These are phyloP conservation scores for Paragorgia papillata DNA, from an alignment of 92 coral and sea anemone genomes.

Conservation along the genomic window DNA sequence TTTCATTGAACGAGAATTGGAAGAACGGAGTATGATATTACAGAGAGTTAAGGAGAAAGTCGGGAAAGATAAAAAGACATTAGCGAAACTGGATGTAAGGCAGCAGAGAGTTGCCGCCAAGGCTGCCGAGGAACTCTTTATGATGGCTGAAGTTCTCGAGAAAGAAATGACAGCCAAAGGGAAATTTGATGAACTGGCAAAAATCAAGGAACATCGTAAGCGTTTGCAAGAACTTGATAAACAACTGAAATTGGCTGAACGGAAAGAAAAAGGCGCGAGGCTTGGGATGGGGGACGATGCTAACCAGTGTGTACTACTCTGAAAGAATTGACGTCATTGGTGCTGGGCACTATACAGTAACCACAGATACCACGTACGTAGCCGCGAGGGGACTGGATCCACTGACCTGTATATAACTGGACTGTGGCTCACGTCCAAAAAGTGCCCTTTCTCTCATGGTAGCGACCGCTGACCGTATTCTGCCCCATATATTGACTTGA, in stretches of 20 bases:
- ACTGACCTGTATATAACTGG: no score
- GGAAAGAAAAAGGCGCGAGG: slow-evolving; percentile 70
- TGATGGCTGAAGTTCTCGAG: slow-evolving; percentile 96
- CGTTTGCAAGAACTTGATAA: slow-evolving; percentile 90
- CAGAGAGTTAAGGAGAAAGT: slow-evolving; percentile 95
- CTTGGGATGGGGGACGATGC: slow-evolving; percentile 74
- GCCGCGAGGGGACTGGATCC: no score
- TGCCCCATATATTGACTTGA: no score
- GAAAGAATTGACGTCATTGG: no score
- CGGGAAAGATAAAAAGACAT: slow-evolving; percentile 86
- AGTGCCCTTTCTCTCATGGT: no score
- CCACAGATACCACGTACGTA: no score
- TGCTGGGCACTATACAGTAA: no score
- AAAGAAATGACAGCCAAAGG: slow-evolving; percentile 98
- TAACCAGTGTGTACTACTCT: slow-evolving; percentile 73
- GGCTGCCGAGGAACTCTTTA: slow-evolving; percentile 94
- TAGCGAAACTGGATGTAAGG: slow-evolving; percentile 90
- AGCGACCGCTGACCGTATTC: no score
- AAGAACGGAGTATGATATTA: slow-evolving; percentile 84
- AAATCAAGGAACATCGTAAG: slow-evolving; percentile 92
- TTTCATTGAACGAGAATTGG: slow-evolving; percentile 84
- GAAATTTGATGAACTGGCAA: slow-evolving; percentile 83
- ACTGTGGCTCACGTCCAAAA: no score
- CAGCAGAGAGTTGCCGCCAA: slow-evolving; percentile 96
- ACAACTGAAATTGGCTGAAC: slow-evolving; percentile 90